Evolutionary conservation across 2,888 invertebrate species (phyloP).

Genomic region (Rhagium mordax): DNA sequence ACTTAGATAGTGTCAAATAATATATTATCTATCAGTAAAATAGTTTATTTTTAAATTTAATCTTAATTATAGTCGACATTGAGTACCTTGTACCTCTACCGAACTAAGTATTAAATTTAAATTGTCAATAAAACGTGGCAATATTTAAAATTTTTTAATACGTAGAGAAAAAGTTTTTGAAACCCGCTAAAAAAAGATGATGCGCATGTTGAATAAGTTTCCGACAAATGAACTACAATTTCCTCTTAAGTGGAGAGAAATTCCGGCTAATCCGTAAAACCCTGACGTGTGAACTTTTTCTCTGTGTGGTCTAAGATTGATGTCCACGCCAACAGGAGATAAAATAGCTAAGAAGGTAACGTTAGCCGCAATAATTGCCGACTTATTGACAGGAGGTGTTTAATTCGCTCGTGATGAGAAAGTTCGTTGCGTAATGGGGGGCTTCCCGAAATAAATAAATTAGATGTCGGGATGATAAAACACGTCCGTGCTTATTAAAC

Average conservation of each 20-base stretch:
- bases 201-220: no score
- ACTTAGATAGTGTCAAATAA: no score
- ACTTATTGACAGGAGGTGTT: constrained; percentile 18
- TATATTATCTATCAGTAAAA: no score
- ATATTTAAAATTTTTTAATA: no score
- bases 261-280: neutral
- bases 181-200: no score
- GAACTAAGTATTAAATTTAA: no score
- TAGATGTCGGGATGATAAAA: constrained; percentile 1
- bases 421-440: neutral
- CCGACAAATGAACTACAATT: neutral
- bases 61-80: no score
- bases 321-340: neutral
- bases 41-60: no score
- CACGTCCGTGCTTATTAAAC: constrained; percentile 10
- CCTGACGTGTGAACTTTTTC: neutral
- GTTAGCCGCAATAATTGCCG: constrained; percentile 8
- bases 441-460: constrained; percentile 8
- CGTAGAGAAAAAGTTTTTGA: no score
- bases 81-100: no score
- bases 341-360: neutral
- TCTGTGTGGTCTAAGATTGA: neutral
- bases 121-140: no score
- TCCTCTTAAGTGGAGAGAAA: neutral
- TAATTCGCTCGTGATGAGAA: neutral